Base-by-base conservation (phyloP, 2,113 vertebrate species). In the Bombycilla garrulus region DNA sequence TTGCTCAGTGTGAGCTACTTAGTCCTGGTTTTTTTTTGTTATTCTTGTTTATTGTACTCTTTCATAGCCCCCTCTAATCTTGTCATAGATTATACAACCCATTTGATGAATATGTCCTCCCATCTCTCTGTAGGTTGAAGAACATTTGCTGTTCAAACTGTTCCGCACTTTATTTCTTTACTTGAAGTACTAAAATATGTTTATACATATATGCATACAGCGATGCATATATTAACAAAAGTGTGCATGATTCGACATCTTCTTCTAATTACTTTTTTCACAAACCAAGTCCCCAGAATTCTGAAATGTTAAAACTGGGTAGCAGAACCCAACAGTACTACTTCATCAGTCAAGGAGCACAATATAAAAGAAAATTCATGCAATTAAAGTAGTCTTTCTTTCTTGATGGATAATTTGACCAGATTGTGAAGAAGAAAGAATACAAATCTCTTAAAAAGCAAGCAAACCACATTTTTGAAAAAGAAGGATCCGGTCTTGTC, bases 141-240 rank as follows among this genome's bases (percentile, higher is more conserved):
- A 95, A 58, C 40, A 72, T 85, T 92, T 95, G 73, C 57, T 81
- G 40, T 71, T 90, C 86, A 85, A 85, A 74, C 33, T 91, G 54
- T 92, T 76, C 33, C 66, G 38, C 19, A 33, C 15, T 91, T 79
- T 61, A 48, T 64, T 82, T 92, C 38, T 18, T 89, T 81, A 47
- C 23, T 56, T 85, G 25, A 85, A 86, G 26, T 14, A 80, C n/a
- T 51, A 72, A 87, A 87, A 72, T 80, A 62, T 26, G 10, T 53
- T 92, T 86, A 42, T 66, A 70, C 62, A 56, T 44, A 60, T 60
- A 86, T 38, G 40, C 29, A 51, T 17, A 50, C 12, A 84, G 19
- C 25, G 40, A 19, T 15, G 19, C 14, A 61, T 90, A 44, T 40
- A 71, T 80, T 88, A 84, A 71, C 25, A 44, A 31, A 86, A 64